Conservation (phyloP, 2,113 vertebrate genomes). For the Mirza zaza region DNA sequence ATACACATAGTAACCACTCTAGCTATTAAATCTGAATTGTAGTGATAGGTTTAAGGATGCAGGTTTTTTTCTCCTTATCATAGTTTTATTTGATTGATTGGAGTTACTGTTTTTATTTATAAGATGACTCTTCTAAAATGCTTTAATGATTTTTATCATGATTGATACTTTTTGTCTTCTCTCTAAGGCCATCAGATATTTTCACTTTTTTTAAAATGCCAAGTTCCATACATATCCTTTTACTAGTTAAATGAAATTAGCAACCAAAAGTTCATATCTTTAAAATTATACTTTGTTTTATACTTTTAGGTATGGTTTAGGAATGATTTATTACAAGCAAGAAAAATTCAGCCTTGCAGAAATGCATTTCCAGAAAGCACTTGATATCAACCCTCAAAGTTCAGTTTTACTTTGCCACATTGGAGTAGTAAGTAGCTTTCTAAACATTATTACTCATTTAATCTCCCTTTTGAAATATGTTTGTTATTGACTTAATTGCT, state of each 20-base stretch:
- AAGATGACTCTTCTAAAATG: conserved; percentile 34
- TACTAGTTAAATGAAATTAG: conserved; percentile 35
- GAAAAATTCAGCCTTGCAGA: conserved; percentile 99
- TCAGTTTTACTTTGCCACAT: conserved; percentile 98
- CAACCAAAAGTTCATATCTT: conserved; percentile 8
- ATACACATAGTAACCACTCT: not conserved
- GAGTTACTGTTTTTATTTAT: conserved; percentile 20
- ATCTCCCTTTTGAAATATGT: conserved; percentile 10
- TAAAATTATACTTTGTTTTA: conserved; percentile 61
- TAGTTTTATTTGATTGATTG: conserved; percentile 20
- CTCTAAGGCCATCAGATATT: not conserved
- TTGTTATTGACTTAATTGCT: conserved; percentile 37
- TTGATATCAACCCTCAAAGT: conserved; percentile 99
- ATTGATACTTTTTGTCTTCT: not conserved
- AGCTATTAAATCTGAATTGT: not conserved
- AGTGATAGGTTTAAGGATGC: not conserved
- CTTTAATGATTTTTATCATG: conserved; percentile 19
- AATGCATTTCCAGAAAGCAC: conserved; percentile 99
- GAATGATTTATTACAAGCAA: conserved; percentile 99
- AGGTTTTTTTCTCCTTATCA: not conserved
- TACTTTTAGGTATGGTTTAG: conserved; percentile 95
- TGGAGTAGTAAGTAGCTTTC: conserved; percentile 93
- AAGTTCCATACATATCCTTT: not conserved
- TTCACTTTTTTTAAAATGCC: conserved; percentile 41
- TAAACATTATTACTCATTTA: not conserved